These are phyloP conservation scores for Sebastes kiyomatsui DNA, from an alignment of 2,797 vertebrate genomes.

Conservation along the genomic window DNA sequence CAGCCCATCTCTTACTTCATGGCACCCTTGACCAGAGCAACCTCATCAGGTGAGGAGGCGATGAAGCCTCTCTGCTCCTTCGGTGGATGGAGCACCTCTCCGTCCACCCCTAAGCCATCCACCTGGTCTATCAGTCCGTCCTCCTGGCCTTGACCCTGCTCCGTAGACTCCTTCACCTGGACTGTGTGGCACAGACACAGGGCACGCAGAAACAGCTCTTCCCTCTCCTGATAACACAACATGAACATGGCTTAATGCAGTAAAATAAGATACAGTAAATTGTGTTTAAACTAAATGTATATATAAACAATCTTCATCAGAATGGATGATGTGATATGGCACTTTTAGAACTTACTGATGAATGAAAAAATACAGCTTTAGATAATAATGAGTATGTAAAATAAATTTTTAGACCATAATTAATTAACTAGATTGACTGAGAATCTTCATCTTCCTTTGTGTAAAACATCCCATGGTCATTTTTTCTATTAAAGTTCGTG, in stretches of 20 bases:
- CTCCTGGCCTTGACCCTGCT: constrained; percentile 62
- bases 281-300: neutral
- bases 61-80: constrained; percentile 84
- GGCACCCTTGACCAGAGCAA: constrained; percentile 94
- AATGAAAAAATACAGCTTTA: too few relatives aligned
- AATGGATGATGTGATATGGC: neutral
- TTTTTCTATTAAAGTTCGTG: too few relatives aligned
- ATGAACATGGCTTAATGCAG: neutral
- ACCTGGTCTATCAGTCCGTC: constrained; percentile 81
- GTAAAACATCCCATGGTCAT: too few relatives aligned
- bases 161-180: constrained; percentile 88
- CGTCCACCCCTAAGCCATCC: constrained; percentile 78
- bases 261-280: neutral
- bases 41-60: constrained; percentile 96
- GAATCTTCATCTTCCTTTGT: too few relatives aligned
- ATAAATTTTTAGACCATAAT: too few relatives aligned
- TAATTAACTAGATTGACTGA: too few relatives aligned
- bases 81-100: neutral
- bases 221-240: constrained; percentile 83
- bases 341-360: neutral
- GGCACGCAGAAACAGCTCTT: constrained; percentile 95
- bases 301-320: too few relatives aligned
- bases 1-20: constrained; percentile 85
- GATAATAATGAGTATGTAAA: too few relatives aligned
- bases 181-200: constrained; percentile 98